phyloP scores from a whole-genome alignment of 2,888 invertebrate species.

The Philereme transversata region DNA sequence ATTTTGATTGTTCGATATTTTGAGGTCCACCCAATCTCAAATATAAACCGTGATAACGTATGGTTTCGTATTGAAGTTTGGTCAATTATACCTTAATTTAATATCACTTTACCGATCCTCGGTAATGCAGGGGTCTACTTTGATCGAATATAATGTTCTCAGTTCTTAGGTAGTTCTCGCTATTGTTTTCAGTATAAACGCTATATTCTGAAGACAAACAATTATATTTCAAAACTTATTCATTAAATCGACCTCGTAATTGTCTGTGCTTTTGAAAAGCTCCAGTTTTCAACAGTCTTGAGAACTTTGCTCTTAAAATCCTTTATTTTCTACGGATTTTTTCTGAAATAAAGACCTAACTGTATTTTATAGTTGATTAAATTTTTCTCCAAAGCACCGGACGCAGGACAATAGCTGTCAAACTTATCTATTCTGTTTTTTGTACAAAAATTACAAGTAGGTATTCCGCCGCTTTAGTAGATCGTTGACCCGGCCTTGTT shows the following conservation, averaged over 20 bases:
- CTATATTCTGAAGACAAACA: not conserved
- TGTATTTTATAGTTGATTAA: not conserved
- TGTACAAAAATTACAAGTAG: conserved; percentile 34
- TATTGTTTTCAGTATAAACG: not conserved
- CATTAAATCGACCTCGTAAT: too few species aligned
- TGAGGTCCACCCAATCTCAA: conserved; percentile 12
- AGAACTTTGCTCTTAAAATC: too few species aligned
- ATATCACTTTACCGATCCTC: conserved; percentile 25
- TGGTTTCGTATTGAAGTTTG: conserved; percentile 18
- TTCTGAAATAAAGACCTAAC: not conserved
- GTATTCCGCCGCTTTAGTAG: conserved; percentile 42
- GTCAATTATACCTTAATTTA: conserved; percentile 25
- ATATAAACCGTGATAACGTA: conserved; percentile 15
- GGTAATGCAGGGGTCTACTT: conserved; percentile 10
- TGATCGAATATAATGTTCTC: conserved; percentile 15
- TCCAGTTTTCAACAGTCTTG: too few species aligned
- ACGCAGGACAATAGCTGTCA: conserved; percentile 6
- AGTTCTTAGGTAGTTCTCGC: conserved; percentile 2
- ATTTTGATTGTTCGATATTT: conserved; percentile 21
- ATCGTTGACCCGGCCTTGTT: conserved; percentile 33
- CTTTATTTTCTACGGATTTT: too few species aligned
- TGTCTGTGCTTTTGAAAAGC: too few species aligned
- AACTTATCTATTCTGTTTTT: conserved; percentile 21
- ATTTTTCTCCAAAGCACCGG: conserved; percentile 1
- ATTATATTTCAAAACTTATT: too few species aligned